Evolutionary conservation across 2,113 vertebrate genomes (phyloP).

Genomic region (Eptesicus fuscus): DNA sequence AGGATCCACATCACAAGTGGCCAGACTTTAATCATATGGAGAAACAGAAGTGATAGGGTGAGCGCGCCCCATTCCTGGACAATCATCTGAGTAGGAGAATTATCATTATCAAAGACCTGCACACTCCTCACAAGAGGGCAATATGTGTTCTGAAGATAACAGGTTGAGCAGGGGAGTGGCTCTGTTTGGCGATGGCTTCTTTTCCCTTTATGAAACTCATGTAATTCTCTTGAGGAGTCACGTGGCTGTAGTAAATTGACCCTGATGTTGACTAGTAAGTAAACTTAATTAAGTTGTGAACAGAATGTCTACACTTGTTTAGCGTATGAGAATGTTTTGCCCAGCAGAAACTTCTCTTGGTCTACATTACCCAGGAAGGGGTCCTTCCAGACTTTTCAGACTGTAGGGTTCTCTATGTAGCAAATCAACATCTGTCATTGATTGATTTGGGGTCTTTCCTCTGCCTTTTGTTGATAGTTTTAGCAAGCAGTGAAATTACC

Average conservation of each 20-base stretch:
- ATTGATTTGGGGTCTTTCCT: constrained; percentile 32
- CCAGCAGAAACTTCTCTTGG: neutral
- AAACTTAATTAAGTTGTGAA: constrained; percentile 2
- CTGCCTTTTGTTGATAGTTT: constrained; percentile 33
- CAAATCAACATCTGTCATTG: neutral
- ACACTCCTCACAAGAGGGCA: neutral
- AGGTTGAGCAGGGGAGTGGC: neutral
- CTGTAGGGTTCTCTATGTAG: neutral
- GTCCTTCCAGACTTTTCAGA: constrained; percentile 5
- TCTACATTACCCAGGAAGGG: neutral
- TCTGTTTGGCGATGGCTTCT: neutral
- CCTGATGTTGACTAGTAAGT: neutral
- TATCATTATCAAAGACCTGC: neutral
- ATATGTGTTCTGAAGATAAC: neutral
- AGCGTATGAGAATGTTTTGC: neutral
- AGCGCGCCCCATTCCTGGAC: neutral
- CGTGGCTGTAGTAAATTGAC: neutral
- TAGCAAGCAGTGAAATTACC: neutral
- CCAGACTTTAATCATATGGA: neutral
- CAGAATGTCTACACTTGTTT: neutral
- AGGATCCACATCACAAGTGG: neutral
- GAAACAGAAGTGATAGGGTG: neutral
- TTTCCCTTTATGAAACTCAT: neutral
- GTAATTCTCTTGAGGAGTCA: neutral
- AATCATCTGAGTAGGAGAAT: neutral